A percentile compares a stretch with the other conserved stretches of the same genome.
These are phyloP conservation scores for Acanthococcus lagerstroemiae DNA, from an alignment of 2,888 invertebrate genomes.

Conservation along the genomic window DNA sequence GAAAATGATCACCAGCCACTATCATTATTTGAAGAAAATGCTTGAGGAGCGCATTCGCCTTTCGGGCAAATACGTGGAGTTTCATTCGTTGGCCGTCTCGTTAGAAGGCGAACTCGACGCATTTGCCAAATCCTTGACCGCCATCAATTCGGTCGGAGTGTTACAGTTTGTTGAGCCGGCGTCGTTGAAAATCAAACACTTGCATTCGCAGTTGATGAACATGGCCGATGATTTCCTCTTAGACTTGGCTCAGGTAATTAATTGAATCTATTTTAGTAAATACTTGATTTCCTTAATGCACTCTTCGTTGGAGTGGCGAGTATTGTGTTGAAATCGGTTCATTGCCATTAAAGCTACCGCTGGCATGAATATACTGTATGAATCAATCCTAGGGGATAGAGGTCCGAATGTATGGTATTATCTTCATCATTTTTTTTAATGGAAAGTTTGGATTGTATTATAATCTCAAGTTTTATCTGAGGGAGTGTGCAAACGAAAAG, in stretches of 20 bases:
- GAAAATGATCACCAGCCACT: constrained; percentile 52
- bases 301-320: no score
- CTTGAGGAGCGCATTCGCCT: constrained; percentile 56
- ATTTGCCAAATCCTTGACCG: constrained; percentile 44
- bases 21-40: constrained; percentile 52
- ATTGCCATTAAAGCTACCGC: no score
- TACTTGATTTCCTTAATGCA: no score
- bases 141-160: constrained; percentile 45
- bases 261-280: background rate
- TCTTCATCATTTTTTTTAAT: no score
- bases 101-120: constrained; percentile 55
- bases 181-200: constrained; percentile 54
- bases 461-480: no score
- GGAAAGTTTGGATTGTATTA: no score
- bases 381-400: no score
- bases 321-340: no score
- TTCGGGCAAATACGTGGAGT: constrained; percentile 57
- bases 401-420: no score
- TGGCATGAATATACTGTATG: no score
- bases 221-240: constrained; percentile 56
- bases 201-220: constrained; percentile 56
- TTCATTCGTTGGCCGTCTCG: constrained; percentile 58
- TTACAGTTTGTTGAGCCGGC: constrained; percentile 52
- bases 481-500: no score
- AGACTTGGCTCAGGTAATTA: constrained; percentile 48